phyloP scores from a whole-genome alignment of 2,113 vertebrate species.

The Grantiella picta region DNA sequence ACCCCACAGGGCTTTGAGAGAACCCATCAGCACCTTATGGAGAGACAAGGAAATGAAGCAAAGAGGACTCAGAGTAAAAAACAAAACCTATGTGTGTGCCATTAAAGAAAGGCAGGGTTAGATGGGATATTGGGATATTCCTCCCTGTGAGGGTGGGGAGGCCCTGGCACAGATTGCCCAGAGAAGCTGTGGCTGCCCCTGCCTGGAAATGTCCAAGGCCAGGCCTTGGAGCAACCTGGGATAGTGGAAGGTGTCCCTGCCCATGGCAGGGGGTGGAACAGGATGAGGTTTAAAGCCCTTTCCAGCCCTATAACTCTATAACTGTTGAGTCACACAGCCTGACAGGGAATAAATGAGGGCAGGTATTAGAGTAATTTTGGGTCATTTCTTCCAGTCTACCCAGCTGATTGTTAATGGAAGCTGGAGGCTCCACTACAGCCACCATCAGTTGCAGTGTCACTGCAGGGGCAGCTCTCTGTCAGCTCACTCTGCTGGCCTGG shows the following conservation, averaged over 20 bases:
- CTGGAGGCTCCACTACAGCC: not conserved
- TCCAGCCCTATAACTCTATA: not conserved
- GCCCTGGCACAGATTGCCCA: not conserved
- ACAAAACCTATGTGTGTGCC: not conserved
- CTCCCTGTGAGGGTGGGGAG: not conserved
- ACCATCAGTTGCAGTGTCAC: not conserved
- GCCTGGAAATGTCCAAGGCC: not conserved
- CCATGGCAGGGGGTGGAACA: not conserved
- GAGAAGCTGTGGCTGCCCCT: not conserved
- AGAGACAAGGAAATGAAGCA: not conserved
- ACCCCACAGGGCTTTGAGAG: not conserved
- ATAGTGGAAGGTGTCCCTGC: not conserved
- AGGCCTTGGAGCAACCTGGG: not conserved
- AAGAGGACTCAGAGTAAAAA: not conserved
- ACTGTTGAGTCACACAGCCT: not conserved
- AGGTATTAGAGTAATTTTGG: not conserved
- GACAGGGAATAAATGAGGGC: not conserved
- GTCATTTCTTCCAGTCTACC: not conserved
- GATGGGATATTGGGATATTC: not conserved
- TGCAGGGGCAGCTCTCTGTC: not conserved
- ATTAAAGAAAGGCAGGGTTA: not conserved
- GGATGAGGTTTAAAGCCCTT: not conserved
- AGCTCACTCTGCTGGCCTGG: not conserved
- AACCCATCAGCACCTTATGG: not conserved
- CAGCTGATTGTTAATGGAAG: not conserved